Evolutionary conservation across 2,797 vertebrate species (phyloP).

Genomic region (Phataginus tricuspis): DNA sequence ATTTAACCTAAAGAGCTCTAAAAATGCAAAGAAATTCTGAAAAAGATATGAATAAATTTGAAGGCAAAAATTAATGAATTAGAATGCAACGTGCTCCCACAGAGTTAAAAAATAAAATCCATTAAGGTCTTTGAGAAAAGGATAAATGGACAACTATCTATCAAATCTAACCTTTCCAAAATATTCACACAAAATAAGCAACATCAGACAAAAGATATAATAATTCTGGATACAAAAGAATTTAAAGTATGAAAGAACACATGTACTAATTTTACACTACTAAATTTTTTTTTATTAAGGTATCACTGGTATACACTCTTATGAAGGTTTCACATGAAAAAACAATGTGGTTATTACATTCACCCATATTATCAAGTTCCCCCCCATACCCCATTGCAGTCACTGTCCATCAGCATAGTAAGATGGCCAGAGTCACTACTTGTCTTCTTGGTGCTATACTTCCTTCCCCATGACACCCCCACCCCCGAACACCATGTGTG

Average conservation of each 20-base stretch:
- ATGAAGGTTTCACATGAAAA: no score
- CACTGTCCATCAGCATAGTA: no score
- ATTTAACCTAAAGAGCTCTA: neutral
- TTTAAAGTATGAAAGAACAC: constrained; percentile 19
- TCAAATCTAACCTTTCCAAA: neutral
- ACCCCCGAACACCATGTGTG: no score
- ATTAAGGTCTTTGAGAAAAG: constrained; percentile 8
- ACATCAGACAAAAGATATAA: neutral
- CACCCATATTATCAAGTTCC: no score
- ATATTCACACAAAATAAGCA: constrained; percentile 36
- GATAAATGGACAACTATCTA: neutral
- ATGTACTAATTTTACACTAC: neutral
- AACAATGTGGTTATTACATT: no score
- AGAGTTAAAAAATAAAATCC: constrained; percentile 25
- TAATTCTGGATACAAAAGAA: neutral
- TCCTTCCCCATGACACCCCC: no score
- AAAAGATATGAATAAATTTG: neutral
- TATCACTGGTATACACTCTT: no score
- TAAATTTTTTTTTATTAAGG: neutral
- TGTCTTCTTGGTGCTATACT: no score
- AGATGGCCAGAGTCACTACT: no score
- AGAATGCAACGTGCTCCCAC: neutral
- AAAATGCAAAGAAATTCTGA: constrained; percentile 31
- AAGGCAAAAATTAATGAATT: neutral
- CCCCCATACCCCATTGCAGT: no score